Base-by-base conservation (phyloP, 2,888 invertebrate species). In the Hemaris fuciformis region DNA sequence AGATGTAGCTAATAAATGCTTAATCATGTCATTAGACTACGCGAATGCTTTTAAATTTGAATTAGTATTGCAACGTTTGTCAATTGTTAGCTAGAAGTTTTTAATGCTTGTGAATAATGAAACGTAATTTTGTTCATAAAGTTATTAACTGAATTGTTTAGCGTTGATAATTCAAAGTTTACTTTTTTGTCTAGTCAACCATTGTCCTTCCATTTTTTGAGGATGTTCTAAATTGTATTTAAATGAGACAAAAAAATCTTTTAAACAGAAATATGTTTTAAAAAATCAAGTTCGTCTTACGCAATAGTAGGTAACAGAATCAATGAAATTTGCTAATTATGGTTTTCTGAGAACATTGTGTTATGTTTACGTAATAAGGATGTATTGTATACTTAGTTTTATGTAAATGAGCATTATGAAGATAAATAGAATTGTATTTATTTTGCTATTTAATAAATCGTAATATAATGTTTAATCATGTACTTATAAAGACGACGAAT, bases 401-500 rank as follows among this genome's bases (percentile, higher is more conserved):
- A 22, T 45, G 22, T 23, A 25, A 8, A 27, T 48, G 7, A 27
- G n/a, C 15, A 5, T 27, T 48, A 10, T 45, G 15, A 15, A 15
- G 7, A 6, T 3, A 13, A 7, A 38, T 20, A 22, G 6, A 22
- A 57, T 57, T 57, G 34, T 57, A 13, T 23, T 25, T 57, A 23
- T 53, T 61, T 63, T 60, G 46, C 7, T 48, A 48, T 10, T 15
- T 48, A 48, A 31, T 18, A 27, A 31, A 53, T 18, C 10, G 5
- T 53, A 31, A 61, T 57, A 27, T 57, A 18, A 57, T 59, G 22
- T 48, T 23, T 10, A 53, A 25, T 27, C 46, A 57, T 64, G 66
- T 64, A 62, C 48, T 64, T 69, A 68, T 48, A 65, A 65, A 53
- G 27, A 27, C 1, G 27, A 27, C 53, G 18, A 53, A 31, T 53